Conservation (phyloP, 92 coral and sea anemone species). For the Epizoanthus scotinus region DNA sequence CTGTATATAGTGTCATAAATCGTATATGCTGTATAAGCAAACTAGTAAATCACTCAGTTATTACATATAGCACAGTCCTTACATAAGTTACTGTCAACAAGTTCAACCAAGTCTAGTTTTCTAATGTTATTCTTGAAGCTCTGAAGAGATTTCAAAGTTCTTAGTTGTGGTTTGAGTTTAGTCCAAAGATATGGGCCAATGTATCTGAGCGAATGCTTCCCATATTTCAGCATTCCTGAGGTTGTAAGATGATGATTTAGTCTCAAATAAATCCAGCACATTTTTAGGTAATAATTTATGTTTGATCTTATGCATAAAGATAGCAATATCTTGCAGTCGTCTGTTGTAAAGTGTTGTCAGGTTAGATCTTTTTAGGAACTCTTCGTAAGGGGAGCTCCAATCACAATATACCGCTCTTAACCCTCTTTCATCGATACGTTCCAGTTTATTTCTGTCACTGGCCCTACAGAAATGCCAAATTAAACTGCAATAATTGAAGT, state of each 20-base stretch:
- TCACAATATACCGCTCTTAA: conserved; percentile 51
- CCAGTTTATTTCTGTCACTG: conserved; percentile 38
- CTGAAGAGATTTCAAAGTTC: too few species aligned
- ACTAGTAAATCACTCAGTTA: too few species aligned
- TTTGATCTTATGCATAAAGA: conserved; percentile 43
- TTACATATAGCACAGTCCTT: too few species aligned
- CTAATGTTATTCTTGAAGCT: too few species aligned
- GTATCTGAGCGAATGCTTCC: not conserved
- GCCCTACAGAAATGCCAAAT: conserved; percentile 46
- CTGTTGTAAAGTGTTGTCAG: conserved; percentile 35
- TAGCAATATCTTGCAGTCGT: too few species aligned
- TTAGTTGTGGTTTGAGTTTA: not conserved
- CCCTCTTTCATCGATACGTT: conserved; percentile 51
- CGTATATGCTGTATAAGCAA: too few species aligned
- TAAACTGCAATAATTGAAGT: conserved; percentile 37
- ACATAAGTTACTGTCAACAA: too few species aligned
- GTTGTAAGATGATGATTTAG: not conserved
- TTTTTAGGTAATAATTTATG: conserved; percentile 13
- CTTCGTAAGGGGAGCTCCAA: conserved; percentile 45
- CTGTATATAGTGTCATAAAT: too few species aligned
- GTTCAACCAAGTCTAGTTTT: too few species aligned
- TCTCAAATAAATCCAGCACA: conserved; percentile 27
- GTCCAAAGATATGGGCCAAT: not conserved
- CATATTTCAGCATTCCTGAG: not conserved
- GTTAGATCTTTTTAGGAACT: conserved; percentile 41